Evolutionary conservation across 2,888 invertebrate genomes (phyloP).

Genomic region (Auanema sp.): DNA sequence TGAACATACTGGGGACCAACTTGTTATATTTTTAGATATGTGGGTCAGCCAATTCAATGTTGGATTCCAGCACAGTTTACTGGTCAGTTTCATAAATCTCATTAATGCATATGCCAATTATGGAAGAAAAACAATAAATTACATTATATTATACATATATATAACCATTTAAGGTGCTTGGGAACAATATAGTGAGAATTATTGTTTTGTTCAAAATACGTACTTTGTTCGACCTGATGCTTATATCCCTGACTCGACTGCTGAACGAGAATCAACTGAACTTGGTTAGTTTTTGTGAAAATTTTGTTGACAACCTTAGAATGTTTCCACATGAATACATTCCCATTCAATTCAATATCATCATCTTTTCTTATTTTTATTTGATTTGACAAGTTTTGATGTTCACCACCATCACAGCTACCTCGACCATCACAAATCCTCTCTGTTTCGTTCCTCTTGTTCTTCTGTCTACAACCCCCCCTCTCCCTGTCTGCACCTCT

Average conservation of each 20-base stretch:
- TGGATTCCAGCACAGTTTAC: constrained; percentile 64
- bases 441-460: neutral
- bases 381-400: neutral
- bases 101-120: neutral
- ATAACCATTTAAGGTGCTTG: constrained; percentile 47
- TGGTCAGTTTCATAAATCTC: constrained; percentile 12
- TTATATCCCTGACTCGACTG: constrained; percentile 56
- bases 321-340: no score
- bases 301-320: no score
- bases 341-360: no score
- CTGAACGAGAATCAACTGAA: constrained; percentile 51
- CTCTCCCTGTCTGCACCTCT: no score
- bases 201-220: constrained; percentile 64
- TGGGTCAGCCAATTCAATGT: constrained; percentile 64
- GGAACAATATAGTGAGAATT: constrained; percentile 64
- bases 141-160: neutral
- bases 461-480: no score
- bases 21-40: constrained; percentile 44
- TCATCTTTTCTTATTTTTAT: no score
- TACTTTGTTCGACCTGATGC: constrained; percentile 61
- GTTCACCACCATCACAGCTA: neutral
- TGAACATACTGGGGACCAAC: no score
- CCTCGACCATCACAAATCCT: constrained; percentile 1
- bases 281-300: constrained; percentile 40
- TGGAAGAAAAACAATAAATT: neutral